phyloP scores from a whole-genome alignment of 1,140 invertebrate species.

The Coboldia fuscipes region DNA sequence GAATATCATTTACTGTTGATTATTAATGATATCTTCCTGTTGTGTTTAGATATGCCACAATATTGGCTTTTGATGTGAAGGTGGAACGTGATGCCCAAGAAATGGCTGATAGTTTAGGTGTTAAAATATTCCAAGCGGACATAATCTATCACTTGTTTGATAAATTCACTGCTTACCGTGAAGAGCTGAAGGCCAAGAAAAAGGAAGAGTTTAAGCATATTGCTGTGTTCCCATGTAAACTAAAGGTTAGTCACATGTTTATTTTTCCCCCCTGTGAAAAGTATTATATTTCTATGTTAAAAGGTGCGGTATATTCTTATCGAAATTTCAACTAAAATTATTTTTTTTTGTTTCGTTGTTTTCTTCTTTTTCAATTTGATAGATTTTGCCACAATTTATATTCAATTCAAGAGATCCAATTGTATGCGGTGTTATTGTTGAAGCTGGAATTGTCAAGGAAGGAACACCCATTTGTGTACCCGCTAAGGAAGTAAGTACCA shows the following conservation, averaged over 20 bases:
- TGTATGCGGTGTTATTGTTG: slow-evolving; percentile 86
- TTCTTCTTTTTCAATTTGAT: slow-evolving; percentile 8
- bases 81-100: slow-evolving; percentile 95
- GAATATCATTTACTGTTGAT: not conserved
- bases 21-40: slow-evolving; percentile 1
- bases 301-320: no score
- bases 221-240: slow-evolving; percentile 95
- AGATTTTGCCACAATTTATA: slow-evolving; percentile 62
- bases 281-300: no score
- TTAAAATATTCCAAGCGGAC: slow-evolving; percentile 96
- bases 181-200: slow-evolving; percentile 82
- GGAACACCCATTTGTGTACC: slow-evolving; percentile 96
- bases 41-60: slow-evolving; percentile 67
- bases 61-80: slow-evolving; percentile 98
- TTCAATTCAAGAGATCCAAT: slow-evolving; percentile 98
- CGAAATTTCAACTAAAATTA: no score
- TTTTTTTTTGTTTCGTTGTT: slow-evolving; percentile 3
- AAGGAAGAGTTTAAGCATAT: slow-evolving; percentile 88
- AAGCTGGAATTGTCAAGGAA: slow-evolving; percentile 86
- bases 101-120: slow-evolving; percentile 78
- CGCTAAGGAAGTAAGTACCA: slow-evolving; percentile 68
- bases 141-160: slow-evolving; percentile 99
- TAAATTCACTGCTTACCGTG: slow-evolving; percentile 84
- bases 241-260: slow-evolving; percentile 49
- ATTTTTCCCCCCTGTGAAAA: no score